phyloP scores from a whole-genome alignment of 2,113 vertebrate species.

The Himantopus leucocephalus region DNA sequence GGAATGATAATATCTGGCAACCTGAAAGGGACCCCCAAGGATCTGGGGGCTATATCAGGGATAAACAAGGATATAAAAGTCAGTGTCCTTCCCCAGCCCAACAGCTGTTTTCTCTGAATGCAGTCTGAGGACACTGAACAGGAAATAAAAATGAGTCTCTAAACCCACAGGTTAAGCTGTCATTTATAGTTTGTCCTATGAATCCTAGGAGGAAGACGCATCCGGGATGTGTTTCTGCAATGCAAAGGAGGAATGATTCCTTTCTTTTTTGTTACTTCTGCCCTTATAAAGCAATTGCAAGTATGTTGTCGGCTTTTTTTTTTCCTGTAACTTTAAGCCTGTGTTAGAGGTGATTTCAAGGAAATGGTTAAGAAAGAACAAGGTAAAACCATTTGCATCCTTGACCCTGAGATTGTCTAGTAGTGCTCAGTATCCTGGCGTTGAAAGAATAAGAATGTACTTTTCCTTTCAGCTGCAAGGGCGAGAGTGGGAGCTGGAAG shows the following conservation, averaged over 20 bases:
- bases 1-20: background rate
- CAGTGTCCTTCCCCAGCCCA: background rate
- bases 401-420: background rate
- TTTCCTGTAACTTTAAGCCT: background rate
- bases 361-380: background rate
- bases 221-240: background rate
- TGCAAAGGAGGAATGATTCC: background rate
- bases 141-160: background rate
- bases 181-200: background rate
- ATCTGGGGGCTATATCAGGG: background rate
- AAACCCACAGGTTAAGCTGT: background rate
- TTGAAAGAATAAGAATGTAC: background rate
- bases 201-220: background rate
- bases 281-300: background rate
- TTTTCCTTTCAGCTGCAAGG: background rate
- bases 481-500: background rate
- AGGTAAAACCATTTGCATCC: background rate
- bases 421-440: background rate
- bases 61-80: background rate
- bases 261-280: background rate
- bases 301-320: background rate
- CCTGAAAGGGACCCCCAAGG: background rate
- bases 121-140: background rate
- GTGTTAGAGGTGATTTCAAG: background rate
- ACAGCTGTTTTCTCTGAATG: background rate